These are phyloP conservation scores for Botia almorhae DNA, from an alignment of 2,797 vertebrate genomes.

Conservation along the genomic window DNA sequence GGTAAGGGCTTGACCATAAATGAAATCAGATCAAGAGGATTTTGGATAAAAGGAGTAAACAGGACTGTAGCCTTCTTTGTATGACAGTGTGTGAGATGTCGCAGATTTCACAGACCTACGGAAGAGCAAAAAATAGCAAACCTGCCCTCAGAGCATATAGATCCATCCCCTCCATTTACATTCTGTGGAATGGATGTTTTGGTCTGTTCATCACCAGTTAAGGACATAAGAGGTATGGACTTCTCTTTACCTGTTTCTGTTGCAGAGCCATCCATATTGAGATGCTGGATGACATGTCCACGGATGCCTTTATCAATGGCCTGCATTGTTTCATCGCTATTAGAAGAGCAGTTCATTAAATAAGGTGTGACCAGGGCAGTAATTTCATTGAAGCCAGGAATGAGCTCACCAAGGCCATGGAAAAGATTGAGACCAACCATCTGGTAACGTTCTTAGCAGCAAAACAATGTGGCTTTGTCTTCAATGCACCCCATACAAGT, in stretches of 20 bases:
- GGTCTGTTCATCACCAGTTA: not conserved
- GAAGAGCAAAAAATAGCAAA: not conserved
- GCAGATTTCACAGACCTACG: not conserved
- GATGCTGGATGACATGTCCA: slow-evolving; percentile 37
- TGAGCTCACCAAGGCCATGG: not conserved
- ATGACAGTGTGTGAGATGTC: not conserved
- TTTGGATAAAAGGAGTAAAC: not conserved
- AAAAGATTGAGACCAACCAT: slow-evolving; percentile 6
- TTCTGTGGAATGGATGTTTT: slow-evolving; percentile 4
- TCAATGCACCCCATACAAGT: not conserved
- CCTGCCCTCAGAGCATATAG: not conserved
- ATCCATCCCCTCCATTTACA: not conserved
- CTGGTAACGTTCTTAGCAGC: not conserved
- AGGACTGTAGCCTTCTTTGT: not conserved
- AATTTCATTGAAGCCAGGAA: not conserved
- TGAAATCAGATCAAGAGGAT: not conserved
- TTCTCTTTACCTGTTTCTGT: slow-evolving; percentile 34
- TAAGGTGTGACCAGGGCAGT: not conserved
- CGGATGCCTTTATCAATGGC: slow-evolving; percentile 21
- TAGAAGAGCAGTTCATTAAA: slow-evolving; percentile 8
- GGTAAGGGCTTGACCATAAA: not conserved
- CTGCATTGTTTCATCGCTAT: slow-evolving; percentile 21
- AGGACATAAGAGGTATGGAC: not conserved
- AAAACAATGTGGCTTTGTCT: slow-evolving; percentile 3
- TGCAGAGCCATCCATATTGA: not conserved